Conservation (phyloP, 1,140 invertebrate species). For the Colletes latitarsis region DNA sequence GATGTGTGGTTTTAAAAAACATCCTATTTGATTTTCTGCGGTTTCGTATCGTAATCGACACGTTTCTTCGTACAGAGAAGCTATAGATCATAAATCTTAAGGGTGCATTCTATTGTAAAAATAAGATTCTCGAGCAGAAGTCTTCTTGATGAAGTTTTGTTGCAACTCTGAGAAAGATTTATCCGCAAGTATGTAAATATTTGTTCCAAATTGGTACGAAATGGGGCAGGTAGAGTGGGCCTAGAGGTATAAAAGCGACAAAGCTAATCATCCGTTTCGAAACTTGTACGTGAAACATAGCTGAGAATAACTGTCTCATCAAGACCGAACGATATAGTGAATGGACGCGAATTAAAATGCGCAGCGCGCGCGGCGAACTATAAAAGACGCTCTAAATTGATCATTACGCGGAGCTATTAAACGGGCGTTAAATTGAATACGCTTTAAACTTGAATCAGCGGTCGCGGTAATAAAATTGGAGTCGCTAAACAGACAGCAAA, state of each 20-base stretch:
- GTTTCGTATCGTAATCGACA: no score
- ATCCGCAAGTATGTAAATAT: no score
- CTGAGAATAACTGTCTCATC: not conserved
- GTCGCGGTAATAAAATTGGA: not conserved
- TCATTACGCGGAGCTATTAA: conserved; percentile 6
- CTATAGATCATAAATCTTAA: no score
- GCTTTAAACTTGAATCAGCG: conserved; percentile 1
- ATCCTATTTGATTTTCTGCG: no score
- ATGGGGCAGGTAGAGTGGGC: not conserved
- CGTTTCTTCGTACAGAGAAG: no score
- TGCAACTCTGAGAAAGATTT: no score
- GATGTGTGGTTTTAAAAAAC: no score
- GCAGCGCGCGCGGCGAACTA: not conserved
- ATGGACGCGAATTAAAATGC: not conserved
- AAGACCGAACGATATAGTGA: not conserved
- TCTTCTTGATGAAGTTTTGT: no score
- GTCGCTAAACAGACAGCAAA: not conserved
- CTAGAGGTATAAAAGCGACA: not conserved
- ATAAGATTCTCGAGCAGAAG: no score
- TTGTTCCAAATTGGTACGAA: no score
- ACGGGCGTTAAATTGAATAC: not conserved
- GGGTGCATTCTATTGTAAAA: no score
- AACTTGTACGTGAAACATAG: not conserved
- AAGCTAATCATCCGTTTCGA: not conserved
- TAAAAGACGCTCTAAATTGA: not conserved